These are phyloP conservation scores for Corythucha ciliata DNA, from an alignment of 2,888 invertebrate genomes.

Conservation along the genomic window DNA sequence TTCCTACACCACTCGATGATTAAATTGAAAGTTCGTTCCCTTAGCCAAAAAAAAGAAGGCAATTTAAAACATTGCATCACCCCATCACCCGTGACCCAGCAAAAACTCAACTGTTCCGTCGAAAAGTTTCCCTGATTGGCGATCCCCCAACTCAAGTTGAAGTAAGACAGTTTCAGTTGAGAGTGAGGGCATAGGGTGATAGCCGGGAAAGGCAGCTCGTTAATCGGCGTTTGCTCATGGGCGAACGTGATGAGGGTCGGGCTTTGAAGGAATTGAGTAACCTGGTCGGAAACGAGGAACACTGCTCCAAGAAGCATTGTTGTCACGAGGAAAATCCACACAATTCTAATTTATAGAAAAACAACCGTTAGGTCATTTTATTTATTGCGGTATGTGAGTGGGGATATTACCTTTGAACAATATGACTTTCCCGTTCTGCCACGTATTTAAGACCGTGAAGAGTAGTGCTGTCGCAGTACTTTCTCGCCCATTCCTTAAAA, in stretches of 20 bases:
- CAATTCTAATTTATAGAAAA: no score
- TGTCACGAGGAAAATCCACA: no score
- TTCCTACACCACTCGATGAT: no score
- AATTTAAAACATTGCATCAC: no score
- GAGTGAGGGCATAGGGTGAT: slow-evolving; percentile 19
- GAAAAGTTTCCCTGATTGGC: neutral
- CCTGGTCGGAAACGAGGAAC: slow-evolving; percentile 12
- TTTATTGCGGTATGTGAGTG: no score
- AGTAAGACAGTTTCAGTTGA: slow-evolving; percentile 10
- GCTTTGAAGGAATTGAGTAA: no score
- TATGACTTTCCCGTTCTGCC: slow-evolving; percentile 15
- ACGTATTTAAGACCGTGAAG: slow-evolving; percentile 23
- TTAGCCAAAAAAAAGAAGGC: no score
- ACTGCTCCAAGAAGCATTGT: no score
- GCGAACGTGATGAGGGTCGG: slow-evolving; percentile 20
- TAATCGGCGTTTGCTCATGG: slow-evolving; percentile 14
- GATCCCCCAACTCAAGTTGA: slow-evolving; percentile 14
- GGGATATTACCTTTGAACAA: slow-evolving; percentile 23
- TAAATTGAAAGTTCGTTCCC: no score
- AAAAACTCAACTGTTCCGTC: neutral
- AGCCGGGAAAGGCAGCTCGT: slow-evolving; percentile 22
- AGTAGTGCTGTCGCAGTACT: slow-evolving; percentile 19
- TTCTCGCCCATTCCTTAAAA: no score
- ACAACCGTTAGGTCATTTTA: no score
- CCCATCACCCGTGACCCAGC: no score